These are phyloP conservation scores for Myotis daubentonii DNA, from an alignment of 2,797 vertebrate species.

Conservation along the genomic window DNA sequence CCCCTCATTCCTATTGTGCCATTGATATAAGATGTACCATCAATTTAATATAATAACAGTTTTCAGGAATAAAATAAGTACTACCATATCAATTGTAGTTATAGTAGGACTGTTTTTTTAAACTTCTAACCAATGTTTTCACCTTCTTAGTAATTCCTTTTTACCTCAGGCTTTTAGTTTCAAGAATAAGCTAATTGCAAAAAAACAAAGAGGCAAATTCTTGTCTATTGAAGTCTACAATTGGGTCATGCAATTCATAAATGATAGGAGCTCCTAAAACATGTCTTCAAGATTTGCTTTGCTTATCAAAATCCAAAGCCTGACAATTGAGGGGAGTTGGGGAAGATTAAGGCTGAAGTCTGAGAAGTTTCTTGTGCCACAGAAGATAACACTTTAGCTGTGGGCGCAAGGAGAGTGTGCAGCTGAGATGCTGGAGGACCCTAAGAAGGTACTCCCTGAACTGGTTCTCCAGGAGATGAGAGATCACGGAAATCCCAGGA, in stretches of 20 bases:
- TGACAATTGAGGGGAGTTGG: background rate
- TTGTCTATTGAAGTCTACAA: conserved; percentile 7
- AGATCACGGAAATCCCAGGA: background rate
- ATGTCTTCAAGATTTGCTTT: background rate
- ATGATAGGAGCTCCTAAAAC: background rate
- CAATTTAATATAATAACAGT: conserved; percentile 48
- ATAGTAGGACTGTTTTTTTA: background rate
- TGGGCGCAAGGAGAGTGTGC: background rate
- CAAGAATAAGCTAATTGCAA: background rate
- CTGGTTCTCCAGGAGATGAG: background rate
- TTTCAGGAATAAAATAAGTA: conserved; percentile 34
- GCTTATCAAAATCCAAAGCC: background rate
- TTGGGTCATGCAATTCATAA: background rate
- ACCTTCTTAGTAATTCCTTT: conserved; percentile 27
- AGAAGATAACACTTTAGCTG: background rate
- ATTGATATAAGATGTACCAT: conserved; percentile 20
- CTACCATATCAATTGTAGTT: conserved; percentile 4
- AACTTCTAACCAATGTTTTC: background rate
- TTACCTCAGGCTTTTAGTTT: background rate
- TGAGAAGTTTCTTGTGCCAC: background rate
- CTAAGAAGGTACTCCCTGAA: background rate
- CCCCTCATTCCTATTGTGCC: background rate
- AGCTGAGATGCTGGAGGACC: background rate
- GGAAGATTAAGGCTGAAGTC: background rate
- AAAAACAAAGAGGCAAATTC: conserved; percentile 46